Base-by-base conservation (phyloP, 2,888 invertebrate species). In the Zootermopsis nevadensis region DNA sequence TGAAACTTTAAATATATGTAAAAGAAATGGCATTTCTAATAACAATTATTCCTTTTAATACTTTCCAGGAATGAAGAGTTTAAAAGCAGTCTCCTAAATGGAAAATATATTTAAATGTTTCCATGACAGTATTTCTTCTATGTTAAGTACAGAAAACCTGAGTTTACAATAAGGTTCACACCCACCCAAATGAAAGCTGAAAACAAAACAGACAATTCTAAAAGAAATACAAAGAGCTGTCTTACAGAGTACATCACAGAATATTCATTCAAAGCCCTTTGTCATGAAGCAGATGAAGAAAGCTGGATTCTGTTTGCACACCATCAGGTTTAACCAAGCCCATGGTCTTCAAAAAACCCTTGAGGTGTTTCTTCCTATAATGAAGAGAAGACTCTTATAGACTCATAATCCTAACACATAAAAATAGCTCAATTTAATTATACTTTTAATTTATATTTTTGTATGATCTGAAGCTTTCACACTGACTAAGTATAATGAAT, bases 291-390 rank as follows among this genome's bases (percentile, higher is more conserved):
- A 72, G 76, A 42, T 60, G 76, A n/a, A 48, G 66, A 42, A 67
- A 60, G 79, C 48, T 38, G 27, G 24, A 66, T 31, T 76, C 60
- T 76, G 42, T 66, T 81, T 55, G 76, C 77, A 53, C n/a, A n/a
- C 33, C 10, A 4, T 48, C 77, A n/a, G 67, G 74, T 81, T 93
- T 95, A 98, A 88, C 98, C 98, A 87, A 99, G 94, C 86, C 99
- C 99, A 90, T 99, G 98, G 92, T 99, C 99, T 90, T 99, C 99
- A 91, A 99, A 99, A 93, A 99, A 98, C 88, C 99, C 99, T 91
- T 99, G 99, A 82, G 99, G 99, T 83, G 99, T 99, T 93, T 99
- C 99, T 92, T 99, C 99, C 98, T 99, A 94, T 89, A 96, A 96
- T 92, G 93, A 92, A 91, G 77, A 82, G 72, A 85, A 85, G n/a